Evolutionary conservation across 2,888 invertebrate genomes (phyloP), one percentile per base, ranked within the genome.

Genomic region (Beris morrisii): DNA sequence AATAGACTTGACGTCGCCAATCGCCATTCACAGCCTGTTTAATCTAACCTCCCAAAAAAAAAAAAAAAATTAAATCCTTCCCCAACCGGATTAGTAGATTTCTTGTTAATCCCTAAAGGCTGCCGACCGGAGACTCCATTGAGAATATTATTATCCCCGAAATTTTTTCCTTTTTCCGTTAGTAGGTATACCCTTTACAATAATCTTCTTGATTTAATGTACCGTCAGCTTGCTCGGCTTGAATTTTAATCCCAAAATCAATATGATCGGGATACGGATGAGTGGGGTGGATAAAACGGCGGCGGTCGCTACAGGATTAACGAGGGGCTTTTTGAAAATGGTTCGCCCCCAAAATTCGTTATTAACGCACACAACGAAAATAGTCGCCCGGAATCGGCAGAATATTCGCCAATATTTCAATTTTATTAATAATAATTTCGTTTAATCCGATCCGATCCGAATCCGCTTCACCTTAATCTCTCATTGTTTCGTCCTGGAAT

Each of bases 181-280:
- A 71, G 68, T 22, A 22, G 22, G 22, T 68, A 71, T 70, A 67
- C 69, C 69, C 70, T 69, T 66, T 69, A 70, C 67, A 69, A 70
- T 71, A 71, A 71, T 71, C 70, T 66, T 68, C 48, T 57, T 64
- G 68, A 68, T 69, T 69, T 71, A 71, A 70, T 71, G 70, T 69
- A 71, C 61, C 52, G 61, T 61, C 61, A 61, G 61, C 61, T 61
- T 61, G 61, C 61, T 61, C 71, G 72, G 72, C 72, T 74, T 73
- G 70, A 72, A 72, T 72, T 73, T 74, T 75, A 75, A 75, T 74
- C 73, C 74, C 58, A 73, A 74, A 75, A 75, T 75, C 75, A 72
- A 75, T 75, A 72, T 57, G 69, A 69, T 69, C 68, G 65, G 67
- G 66, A 65, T 52, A 65, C 68, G 64, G 64, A 61, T 61, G 61